Evolutionary conservation across 2,113 vertebrate species (phyloP).

Genomic region (Macaca mulatta): DNA sequence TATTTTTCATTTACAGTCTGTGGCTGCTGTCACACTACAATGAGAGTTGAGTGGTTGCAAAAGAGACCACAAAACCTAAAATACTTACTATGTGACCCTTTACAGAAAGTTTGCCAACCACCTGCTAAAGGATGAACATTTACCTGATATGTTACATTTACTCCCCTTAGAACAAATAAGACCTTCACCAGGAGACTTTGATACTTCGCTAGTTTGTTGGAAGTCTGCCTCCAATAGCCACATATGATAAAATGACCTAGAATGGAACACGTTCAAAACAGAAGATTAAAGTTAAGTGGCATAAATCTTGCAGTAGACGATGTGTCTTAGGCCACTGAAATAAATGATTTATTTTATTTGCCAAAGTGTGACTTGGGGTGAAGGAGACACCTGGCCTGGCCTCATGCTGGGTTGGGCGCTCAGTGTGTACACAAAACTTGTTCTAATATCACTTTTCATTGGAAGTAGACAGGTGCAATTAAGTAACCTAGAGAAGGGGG

Average conservation of each 20-base stretch:
- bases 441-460: constrained; percentile 16
- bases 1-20: neutral
- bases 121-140: neutral
- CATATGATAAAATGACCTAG: neutral
- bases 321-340: neutral
- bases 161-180: neutral
- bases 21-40: neutral
- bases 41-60: neutral
- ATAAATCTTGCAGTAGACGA: neutral
- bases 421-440: neutral
- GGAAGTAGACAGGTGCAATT: constrained; percentile 24
- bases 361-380: neutral
- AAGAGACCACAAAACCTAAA: neutral
- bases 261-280: neutral
- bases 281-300: neutral
- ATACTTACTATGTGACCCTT: neutral
- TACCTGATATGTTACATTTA: neutral
- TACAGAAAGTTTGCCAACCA: neutral
- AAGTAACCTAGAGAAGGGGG: neutral
- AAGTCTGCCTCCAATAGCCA: constrained; percentile 27
- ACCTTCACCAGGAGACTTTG: neutral
- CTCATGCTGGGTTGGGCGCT: neutral
- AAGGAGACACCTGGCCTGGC: neutral
- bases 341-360: constrained; percentile 43
- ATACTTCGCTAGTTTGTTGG: neutral